Evolutionary conservation across 2,888 invertebrate genomes (phyloP), one percentile per base, ranked within the genome.

Genomic region (Nomada ferruginata): DNA sequence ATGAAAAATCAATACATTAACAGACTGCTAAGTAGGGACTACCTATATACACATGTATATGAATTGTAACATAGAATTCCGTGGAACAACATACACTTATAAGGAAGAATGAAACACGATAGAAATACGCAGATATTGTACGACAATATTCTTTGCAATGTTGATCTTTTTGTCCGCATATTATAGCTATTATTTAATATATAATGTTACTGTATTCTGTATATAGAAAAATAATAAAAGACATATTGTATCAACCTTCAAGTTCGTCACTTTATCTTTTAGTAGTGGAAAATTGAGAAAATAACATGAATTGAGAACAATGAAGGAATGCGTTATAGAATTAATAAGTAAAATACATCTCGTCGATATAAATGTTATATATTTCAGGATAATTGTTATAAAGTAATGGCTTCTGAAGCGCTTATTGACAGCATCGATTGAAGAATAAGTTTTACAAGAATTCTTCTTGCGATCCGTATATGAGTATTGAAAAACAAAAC

Each of bases 321-420:
- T 20, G n/a, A 47, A 66, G 76, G 76, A 65, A 55, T 42, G 47
- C n/a, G 11, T 52, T 47, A 44, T 66, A 70, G 18, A 61, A 44
- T 50, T 26, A 65, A 61, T 53, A 74, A 72, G 47, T 52, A 61
- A 64, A 84, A 82, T 71, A 50, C 76, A 80, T 59, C 63, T 74
- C 63, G 47, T 87, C 82, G 84, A 90, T 90, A 90, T 88, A 91
- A 91, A 90, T 90, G 85, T 89, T 87, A 88, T 91, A 89, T 91
- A 89, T 91, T 91, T 89, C 89, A 89, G 87, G 85, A 86, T 90
- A 90, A 89, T 90, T 85, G 84, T 89, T 91, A 90, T 90, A 90
- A 90, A 90, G 83, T 91, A 89, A 87, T 89, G 84, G 87, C 87
- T 89, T 72, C 87, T 84, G 63, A 89, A 90, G 87, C 89, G 84